A percentile compares a stretch with the other conserved stretches of the same genome.
Conservation (phyloP, 2,888 invertebrate species). For the Helobdella robusta region DNA sequence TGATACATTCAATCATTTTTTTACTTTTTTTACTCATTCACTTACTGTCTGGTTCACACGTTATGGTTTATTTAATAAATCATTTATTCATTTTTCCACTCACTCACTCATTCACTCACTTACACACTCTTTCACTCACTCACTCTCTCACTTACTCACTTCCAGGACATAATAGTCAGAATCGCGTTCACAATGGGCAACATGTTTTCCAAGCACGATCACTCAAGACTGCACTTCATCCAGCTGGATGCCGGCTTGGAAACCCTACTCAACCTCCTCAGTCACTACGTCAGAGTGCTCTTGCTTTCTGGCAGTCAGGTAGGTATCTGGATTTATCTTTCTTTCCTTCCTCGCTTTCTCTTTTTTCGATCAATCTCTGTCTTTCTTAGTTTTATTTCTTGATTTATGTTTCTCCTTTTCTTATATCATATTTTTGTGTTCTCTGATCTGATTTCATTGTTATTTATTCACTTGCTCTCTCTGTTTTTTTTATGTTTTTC, state of each 20-base stretch:
- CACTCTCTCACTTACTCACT: constrained; percentile 2
- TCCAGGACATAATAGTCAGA: constrained; percentile 10
- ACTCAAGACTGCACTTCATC: not conserved
- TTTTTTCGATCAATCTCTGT: not conserved
- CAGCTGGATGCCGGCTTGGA: not conserved
- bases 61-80: no score
- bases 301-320: not conserved
- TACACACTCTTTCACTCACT: not conserved
- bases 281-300: not conserved
- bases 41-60: no score
- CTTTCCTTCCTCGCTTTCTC: not conserved
- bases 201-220: not conserved
- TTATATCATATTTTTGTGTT: not conserved
- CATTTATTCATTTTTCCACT: no score
- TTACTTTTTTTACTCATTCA: no score
- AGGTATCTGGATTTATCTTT: not conserved
- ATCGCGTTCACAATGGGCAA: not conserved
- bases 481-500: not conserved
- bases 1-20: no score
- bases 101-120: not conserved
- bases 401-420: not conserved
- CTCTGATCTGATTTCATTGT: not conserved
- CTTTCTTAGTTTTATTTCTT: not conserved
- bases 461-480: not conserved
- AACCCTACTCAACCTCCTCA: not conserved